Conservation (phyloP, 2,888 invertebrate genomes). For the Phlogophora meticulosa region DNA sequence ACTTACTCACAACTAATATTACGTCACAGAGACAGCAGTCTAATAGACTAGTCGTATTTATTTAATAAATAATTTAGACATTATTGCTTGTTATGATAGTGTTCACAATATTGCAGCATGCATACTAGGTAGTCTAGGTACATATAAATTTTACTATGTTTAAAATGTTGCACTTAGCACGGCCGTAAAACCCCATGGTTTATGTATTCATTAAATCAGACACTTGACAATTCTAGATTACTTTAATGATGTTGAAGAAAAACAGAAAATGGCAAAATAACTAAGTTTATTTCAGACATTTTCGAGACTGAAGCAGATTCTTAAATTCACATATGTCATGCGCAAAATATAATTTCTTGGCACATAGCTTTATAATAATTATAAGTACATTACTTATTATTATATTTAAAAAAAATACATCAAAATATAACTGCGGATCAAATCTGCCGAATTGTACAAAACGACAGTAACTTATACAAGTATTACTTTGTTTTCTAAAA, state of each 20-base stretch:
- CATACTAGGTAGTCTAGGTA: background rate
- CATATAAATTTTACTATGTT: conserved; percentile 8
- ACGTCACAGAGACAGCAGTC: conserved; percentile 52
- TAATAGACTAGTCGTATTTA: conserved; percentile 57
- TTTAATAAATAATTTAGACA: conserved; percentile 43
- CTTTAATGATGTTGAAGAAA: background rate
- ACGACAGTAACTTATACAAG: conserved; percentile 32
- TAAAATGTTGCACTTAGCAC: conserved; percentile 2
- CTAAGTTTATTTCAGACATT: background rate
- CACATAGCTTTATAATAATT: conserved; percentile 52
- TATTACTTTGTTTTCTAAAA: conserved; percentile 45
- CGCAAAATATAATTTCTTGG: conserved; percentile 64
- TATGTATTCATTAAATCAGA: background rate
- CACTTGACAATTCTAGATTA: background rate
- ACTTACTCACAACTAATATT: conserved; percentile 49
- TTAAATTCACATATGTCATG: conserved; percentile 36
- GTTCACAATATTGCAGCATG: conserved; percentile 14
- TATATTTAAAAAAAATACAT: conserved; percentile 42
- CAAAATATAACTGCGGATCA: conserved; percentile 37
- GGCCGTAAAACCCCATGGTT: background rate
- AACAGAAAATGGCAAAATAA: conserved; percentile 8
- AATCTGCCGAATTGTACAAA: conserved; percentile 33
- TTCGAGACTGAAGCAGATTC: conserved; percentile 47
- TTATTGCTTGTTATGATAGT: conserved; percentile 37
- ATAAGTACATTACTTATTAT: conserved; percentile 34